Evolutionary conservation across 1,140 invertebrate species (phyloP).

Genomic region (Schlechtendalia chinensis): DNA sequence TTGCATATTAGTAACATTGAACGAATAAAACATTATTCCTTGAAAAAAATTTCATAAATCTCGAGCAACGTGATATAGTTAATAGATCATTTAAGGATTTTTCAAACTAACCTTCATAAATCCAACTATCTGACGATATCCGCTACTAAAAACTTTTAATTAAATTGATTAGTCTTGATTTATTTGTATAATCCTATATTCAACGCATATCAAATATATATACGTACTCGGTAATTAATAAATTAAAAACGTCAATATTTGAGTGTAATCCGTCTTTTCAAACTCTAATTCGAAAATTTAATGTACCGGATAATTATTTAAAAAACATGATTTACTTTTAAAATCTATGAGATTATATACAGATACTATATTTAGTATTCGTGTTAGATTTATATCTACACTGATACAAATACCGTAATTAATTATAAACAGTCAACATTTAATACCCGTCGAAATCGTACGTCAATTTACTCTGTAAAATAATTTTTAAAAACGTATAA

Average conservation of each 20-base stretch:
- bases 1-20: too few species aligned
- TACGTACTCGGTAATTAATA: background rate
- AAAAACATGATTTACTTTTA: background rate
- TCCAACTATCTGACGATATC: too few species aligned
- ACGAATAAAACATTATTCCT: too few species aligned
- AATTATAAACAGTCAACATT: background rate
- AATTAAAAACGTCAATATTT: background rate
- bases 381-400: background rate
- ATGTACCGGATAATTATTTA: background rate
- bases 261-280: background rate
- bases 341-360: background rate
- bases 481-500: too few species aligned
- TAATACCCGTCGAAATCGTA: background rate
- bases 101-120: too few species aligned
- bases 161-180: conserved; percentile 1
- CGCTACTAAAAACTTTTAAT: background rate
- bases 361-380: background rate
- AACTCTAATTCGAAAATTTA: background rate
- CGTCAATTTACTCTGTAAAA: too few species aligned
- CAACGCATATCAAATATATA: background rate
- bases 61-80: too few species aligned
- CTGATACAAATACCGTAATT: background rate
- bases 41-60: too few species aligned
- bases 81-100: too few species aligned
- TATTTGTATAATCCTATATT: conserved; percentile 7